Percentiles rank a stretch among this genome's conserved stretches.
These are phyloP conservation scores for Apantesis nais DNA, from an alignment of 2,888 invertebrate genomes.

Conservation along the genomic window DNA sequence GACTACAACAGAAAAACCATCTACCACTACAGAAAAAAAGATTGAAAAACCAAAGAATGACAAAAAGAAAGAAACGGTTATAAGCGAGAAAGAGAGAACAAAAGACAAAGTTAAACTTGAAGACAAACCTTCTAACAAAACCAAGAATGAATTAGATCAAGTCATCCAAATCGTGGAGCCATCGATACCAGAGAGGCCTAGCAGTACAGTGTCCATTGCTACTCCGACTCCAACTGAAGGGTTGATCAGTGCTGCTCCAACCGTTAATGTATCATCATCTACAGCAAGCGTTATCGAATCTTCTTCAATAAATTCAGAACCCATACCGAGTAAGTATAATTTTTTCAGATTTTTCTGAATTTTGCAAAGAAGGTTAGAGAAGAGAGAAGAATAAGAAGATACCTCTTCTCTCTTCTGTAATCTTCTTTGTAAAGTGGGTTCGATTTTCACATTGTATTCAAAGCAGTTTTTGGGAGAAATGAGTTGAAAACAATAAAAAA, in stretches of 20 bases:
- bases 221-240: conserved; percentile 74
- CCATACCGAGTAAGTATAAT: conserved; percentile 66
- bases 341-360: neutral
- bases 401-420: too few relatives aligned
- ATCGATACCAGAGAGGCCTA: conserved; percentile 60
- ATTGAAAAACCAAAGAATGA: conserved; percentile 66
- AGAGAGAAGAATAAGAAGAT: too few relatives aligned
- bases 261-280: conserved; percentile 45
- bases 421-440: too few relatives aligned
- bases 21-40: conserved; percentile 53
- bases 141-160: conserved; percentile 59
- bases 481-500: too few relatives aligned
- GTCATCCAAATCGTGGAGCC: conserved; percentile 67
- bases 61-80: conserved; percentile 69
- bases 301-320: conserved; percentile 70
- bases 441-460: too few relatives aligned
- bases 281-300: conserved; percentile 53
- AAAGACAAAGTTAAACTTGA: conserved; percentile 68
- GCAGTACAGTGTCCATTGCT: conserved; percentile 50
- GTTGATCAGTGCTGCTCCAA: conserved; percentile 56
- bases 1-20: conserved; percentile 52
- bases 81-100: conserved; percentile 61
- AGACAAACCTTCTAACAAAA: conserved; percentile 59
- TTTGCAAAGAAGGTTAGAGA: too few relatives aligned
- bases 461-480: too few relatives aligned